A percentile compares a stretch with the other conserved stretches of the same genome.
phyloP scores from a whole-genome alignment of 30 jellyfish, hydroid and myxozoan species.

The Nemopilema nomurai region DNA sequence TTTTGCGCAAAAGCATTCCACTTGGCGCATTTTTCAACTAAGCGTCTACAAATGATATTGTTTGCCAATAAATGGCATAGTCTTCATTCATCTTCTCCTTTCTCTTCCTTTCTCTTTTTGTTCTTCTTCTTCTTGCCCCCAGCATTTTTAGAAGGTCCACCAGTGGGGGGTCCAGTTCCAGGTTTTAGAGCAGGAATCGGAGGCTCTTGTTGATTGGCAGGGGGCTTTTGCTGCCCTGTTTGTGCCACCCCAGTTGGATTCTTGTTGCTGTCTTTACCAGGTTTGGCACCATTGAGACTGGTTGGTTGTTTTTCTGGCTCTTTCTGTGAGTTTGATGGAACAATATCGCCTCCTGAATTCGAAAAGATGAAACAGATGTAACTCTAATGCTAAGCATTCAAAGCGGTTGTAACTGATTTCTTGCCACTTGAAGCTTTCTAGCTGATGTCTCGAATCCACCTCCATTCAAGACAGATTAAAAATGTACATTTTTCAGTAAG shows the following conservation, averaged over 20 bases:
- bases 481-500: too few species aligned
- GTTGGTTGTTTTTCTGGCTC: conserved; percentile 8
- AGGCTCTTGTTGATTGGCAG: neutral
- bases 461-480: too few species aligned
- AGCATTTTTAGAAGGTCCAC: neutral
- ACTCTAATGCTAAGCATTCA: too few species aligned
- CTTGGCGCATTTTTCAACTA: too few species aligned
- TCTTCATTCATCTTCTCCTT: neutral
- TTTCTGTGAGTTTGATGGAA: conserved; percentile 4
- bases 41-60: too few species aligned
- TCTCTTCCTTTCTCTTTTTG: neutral
- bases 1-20: too few species aligned
- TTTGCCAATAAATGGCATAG: too few species aligned
- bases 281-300: conserved; percentile 3
- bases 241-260: conserved; percentile 6
- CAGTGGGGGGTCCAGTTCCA: neutral
- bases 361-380: too few species aligned
- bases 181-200: conserved; percentile 23
- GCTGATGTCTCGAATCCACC: too few species aligned
- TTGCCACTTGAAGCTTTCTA: too few species aligned
- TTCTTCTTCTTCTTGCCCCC: conserved; percentile 8
- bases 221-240: conserved; percentile 24
- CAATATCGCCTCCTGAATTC: conserved; percentile 12
- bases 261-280: neutral
- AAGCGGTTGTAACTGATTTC: too few species aligned